These are phyloP conservation scores for Trissolcus brochymenae DNA, from an alignment of 2,888 invertebrate species.

Conservation along the genomic window DNA sequence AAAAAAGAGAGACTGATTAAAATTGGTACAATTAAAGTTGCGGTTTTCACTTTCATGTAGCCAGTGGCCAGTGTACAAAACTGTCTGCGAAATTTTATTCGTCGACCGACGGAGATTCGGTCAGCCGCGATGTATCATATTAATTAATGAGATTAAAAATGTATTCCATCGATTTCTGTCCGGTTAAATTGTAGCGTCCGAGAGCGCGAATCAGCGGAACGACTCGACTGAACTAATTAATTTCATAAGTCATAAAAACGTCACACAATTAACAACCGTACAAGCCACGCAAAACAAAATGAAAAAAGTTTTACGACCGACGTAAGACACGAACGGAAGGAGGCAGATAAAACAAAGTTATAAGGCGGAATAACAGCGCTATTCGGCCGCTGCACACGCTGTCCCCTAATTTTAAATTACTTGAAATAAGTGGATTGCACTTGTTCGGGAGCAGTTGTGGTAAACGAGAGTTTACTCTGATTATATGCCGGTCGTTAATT, in stretches of 20 bases:
- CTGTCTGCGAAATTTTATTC: slow-evolving; percentile 5
- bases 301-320: slow-evolving; percentile 3
- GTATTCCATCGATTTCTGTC: slow-evolving; percentile 18
- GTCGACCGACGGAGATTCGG: background rate
- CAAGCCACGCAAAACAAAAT: slow-evolving; percentile 8
- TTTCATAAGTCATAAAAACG: too few relatives aligned
- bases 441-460: slow-evolving; percentile 26
- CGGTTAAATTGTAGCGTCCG: background rate
- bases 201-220: too few relatives aligned
- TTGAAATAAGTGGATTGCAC: slow-evolving; percentile 33
- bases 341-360: slow-evolving; percentile 14
- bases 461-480: slow-evolving; percentile 23
- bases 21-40: slow-evolving; percentile 1
- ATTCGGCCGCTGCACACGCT: slow-evolving; percentile 5
- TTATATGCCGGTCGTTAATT: slow-evolving; percentile 22
- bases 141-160: slow-evolving; percentile 18
- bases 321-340: background rate
- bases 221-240: too few relatives aligned
- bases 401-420: slow-evolving; percentile 29
- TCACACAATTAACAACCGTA: slow-evolving; percentile 1
- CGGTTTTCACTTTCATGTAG: slow-evolving; percentile 26
- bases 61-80: background rate
- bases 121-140: slow-evolving; percentile 8
- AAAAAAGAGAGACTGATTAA: too few relatives aligned
- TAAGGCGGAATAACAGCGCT: slow-evolving; percentile 15